These are phyloP conservation scores for Onychomys torridus DNA, from an alignment of 2,797 vertebrate species.

Conservation along the genomic window DNA sequence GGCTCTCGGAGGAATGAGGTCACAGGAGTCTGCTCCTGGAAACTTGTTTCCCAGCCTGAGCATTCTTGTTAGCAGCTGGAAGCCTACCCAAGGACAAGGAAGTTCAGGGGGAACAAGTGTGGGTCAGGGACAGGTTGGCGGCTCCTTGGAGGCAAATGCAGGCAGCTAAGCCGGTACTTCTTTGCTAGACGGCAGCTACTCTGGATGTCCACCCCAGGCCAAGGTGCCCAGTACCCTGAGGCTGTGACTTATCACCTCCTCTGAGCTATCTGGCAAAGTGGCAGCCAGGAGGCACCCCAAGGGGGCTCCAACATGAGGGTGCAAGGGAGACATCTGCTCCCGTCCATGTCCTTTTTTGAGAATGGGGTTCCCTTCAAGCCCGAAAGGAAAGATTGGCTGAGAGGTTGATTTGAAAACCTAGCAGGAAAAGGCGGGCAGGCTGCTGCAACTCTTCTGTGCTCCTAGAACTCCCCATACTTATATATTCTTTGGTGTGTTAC, in stretches of 20 bases:
- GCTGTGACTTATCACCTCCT: background rate
- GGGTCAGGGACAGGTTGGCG: rapidly evolving
- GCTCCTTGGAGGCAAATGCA: background rate
- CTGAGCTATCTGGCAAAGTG: background rate
- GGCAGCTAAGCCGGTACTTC: background rate
- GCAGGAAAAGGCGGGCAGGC: background rate
- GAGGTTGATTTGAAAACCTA: background rate
- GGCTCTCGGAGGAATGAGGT: rapidly evolving
- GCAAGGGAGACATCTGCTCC: background rate
- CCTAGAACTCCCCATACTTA: background rate
- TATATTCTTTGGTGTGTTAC: background rate
- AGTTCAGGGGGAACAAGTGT: background rate
- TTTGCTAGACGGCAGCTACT: background rate
- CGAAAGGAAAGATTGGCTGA: background rate
- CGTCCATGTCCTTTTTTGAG: background rate
- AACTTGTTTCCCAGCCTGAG: background rate
- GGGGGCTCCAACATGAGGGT: background rate
- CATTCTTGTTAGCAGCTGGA: conserved; percentile 29
- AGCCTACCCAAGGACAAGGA: conserved; percentile 24
- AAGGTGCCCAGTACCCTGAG: background rate
- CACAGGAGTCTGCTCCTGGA: background rate
- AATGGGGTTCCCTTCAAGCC: background rate
- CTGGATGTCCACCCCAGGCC: background rate
- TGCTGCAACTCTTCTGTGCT: background rate
- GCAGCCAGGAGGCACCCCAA: background rate